Percentiles rank a stretch among this genome's conserved stretches.
Evolutionary conservation across 2,888 invertebrate genomes (phyloP).

Genomic region (Zeuzera pyrina): DNA sequence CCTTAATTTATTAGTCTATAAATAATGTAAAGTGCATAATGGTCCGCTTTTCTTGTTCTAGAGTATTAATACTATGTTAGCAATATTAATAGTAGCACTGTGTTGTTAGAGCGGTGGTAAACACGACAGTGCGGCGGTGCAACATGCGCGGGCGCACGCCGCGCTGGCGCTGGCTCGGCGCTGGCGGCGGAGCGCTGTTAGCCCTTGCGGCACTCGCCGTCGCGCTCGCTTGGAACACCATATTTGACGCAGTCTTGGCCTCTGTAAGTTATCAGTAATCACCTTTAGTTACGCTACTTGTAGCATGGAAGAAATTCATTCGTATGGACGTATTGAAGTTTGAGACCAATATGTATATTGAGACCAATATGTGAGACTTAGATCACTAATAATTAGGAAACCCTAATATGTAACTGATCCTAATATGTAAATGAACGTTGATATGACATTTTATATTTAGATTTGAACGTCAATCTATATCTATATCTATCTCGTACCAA

Average conservation of each 20-base stretch:
- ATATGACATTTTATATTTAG: background rate
- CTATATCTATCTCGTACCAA: too few species aligned
- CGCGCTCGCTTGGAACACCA: constrained; percentile 45
- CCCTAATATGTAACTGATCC: background rate
- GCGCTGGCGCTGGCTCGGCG: constrained; percentile 42
- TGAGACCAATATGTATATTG: too few species aligned
- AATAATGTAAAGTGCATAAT: too few species aligned
- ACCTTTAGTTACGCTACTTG: background rate
- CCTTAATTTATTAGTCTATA: too few species aligned
- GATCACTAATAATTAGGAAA: background rate
- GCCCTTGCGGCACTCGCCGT: constrained; percentile 39
- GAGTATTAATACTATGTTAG: too few species aligned
- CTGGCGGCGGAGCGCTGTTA: constrained; percentile 34
- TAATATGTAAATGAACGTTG: background rate
- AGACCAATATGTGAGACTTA: too few species aligned
- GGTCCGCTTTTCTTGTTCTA: too few species aligned
- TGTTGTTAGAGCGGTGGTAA: too few species aligned
- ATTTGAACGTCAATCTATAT: background rate
- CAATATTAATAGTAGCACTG: too few species aligned
- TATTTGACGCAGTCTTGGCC: constrained; percentile 51
- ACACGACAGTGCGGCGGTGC: too few species aligned
- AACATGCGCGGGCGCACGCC: constrained; percentile 49
- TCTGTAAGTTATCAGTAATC: constrained; percentile 29
- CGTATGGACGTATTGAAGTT: too few species aligned
- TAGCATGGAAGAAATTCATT: too few species aligned